These are phyloP conservation scores for Isoperla grammatica DNA, from an alignment of 2,888 invertebrate species.

Conservation along the genomic window DNA sequence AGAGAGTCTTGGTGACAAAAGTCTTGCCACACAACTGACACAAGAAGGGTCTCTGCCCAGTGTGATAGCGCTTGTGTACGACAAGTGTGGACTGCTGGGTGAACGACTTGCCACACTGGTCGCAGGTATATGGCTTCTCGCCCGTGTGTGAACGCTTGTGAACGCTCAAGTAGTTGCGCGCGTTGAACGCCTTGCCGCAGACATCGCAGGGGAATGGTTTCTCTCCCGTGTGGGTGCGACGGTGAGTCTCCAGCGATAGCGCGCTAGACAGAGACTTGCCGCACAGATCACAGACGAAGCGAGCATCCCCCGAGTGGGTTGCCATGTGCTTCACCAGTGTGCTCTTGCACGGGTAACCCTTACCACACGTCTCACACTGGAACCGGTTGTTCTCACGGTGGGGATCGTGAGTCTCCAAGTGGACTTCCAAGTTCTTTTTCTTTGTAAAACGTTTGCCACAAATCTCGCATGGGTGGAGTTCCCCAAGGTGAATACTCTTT, in stretches of 20 bases:
- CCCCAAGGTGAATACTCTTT: too few relatives aligned
- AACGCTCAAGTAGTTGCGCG: constrained; percentile 15
- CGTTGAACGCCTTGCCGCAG: constrained; percentile 52
- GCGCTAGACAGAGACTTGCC: constrained; percentile 36
- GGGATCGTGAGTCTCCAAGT: neutral
- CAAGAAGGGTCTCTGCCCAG: constrained; percentile 38
- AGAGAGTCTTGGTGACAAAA: constrained; percentile 39
- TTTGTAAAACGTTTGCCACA: constrained; percentile 32
- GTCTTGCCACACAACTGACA: constrained; percentile 56
- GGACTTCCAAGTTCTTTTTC: neutral
- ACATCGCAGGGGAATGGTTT: constrained; percentile 52
- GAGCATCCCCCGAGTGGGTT: constrained; percentile 40
- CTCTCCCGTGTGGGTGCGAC: constrained; percentile 42
- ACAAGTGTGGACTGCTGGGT: constrained; percentile 25
- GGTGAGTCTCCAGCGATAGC: constrained; percentile 36
- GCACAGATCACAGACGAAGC: constrained; percentile 37
- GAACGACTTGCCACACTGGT: constrained; percentile 39
- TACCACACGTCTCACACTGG: constrained; percentile 24
- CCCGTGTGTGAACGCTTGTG: constrained; percentile 24
- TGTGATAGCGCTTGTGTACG: constrained; percentile 24
- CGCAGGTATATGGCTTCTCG: constrained; percentile 34
- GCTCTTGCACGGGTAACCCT: constrained; percentile 21
- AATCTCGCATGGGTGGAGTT: constrained; percentile 13
- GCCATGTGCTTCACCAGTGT: constrained; percentile 46
- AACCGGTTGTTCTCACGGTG: neutral